Base-by-base conservation (phyloP, 53 echinoderm and acorn worm genomes). In the Antedon mediterranea region DNA sequence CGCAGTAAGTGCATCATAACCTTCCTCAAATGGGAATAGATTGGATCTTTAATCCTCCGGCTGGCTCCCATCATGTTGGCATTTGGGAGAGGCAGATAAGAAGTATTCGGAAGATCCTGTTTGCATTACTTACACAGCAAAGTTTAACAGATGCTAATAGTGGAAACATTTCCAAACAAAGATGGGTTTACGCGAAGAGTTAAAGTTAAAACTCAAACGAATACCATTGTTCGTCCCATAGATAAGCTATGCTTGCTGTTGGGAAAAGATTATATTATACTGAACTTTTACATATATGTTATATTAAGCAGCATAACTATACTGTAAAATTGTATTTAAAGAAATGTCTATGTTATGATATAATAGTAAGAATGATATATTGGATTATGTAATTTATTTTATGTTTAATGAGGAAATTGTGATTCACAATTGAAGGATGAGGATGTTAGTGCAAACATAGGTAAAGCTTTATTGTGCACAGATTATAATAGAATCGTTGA, bases 121-220 rank as follows among this genome's bases (percentile, higher is more conserved):
- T 18, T 8, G 57, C 57, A 11, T 57, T 57, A 23, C 9, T 57
- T 57, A 11, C 23, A 20, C 57, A 57, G 23, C 57, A 57, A 57
- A 57, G 26, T 57, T 57, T 57, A 57, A 57, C 57, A 6, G 14
- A 57, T 57, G 57, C 57, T 23, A 57, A 72, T 82, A 4, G 42
- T 73, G 1, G 32, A 28, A 28, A 37, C 74, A 26, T 73, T 71
- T 75, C 72, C 71, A 29, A 72, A 85, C 33, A 77, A 83, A 9
- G 20, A 30, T 23, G 80, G 32, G 9, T 31, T 4, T 28, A 34
- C 31, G 2, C 27, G 74, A 29, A 27, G 74, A 32, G 74, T 42
- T 33, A 73, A 81, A 15, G 81, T 81, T 6, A 74, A 74, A 44
- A 74, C 80, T 14, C 5, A 33, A 4, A 31, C 18, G 31, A 71